Base-by-base conservation (phyloP, 2,797 vertebrate genomes). In the Vultur gryphus region DNA sequence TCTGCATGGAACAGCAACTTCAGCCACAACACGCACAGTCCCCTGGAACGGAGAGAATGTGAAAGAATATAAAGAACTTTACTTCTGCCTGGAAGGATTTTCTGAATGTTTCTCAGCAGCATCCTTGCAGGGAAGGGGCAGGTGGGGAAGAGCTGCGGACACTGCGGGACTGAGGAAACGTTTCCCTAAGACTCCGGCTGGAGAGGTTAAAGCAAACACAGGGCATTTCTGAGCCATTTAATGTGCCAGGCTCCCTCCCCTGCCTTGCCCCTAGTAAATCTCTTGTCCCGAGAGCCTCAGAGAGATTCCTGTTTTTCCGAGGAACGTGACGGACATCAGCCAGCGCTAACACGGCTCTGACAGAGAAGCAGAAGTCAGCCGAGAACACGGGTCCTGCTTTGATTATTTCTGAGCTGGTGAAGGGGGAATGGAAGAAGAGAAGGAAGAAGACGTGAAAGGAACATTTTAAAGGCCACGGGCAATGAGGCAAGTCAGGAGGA, bases 401-500 rank as follows among this genome's bases (percentile, higher is more conserved):
- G 62, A 14, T 80, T 31, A 8, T 6, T 57, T n/a, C 91, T 33
- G 79, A 75, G 79, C 84, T 69, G 90, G 90, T 3, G 13, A 62
- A 73, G 43, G 35, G 43, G 54, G n/a, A 35, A 49, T 16, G 46
- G 49, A 35, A 44, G 49, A 55, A 24, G 35, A 76, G 84, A 23
- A 71, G 75, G 71, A 79, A 39, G 39, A 51, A 59, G 65, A 57
- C 44, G 52, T 33, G 35, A 91, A 76, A 75, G 69, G 67, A 80
- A 51, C 73, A 11, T 46, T 91, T 89, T 28, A 75, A 89, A 95
- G 87, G 89, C 89, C 49, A 75, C 2, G 5, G 79, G 72, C 94
- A 89, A 88, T 61, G 76, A 93, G 89, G 64, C 88, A 93, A 82
- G 88, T 88, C 79, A 85, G 85, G 52, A 89, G 87, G 85, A 88